Base-by-base conservation (phyloP, 2,113 vertebrate species). In the Phocoena phocoena region DNA sequence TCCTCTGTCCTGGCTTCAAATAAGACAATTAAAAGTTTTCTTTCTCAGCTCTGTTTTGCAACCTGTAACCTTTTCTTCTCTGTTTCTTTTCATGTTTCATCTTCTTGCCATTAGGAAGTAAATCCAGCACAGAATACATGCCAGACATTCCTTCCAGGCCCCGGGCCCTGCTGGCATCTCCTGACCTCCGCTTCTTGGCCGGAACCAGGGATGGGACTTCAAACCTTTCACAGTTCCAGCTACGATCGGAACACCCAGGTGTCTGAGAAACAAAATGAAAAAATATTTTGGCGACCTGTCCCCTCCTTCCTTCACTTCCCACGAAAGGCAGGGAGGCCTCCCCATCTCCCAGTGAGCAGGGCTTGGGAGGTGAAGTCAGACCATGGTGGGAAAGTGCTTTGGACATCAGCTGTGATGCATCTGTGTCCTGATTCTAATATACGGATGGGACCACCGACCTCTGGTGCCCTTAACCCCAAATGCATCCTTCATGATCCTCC, bases 211-310 rank as follows among this genome's bases (percentile, higher is more conserved):
- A 53, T 13, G 18, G 47, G 44, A 28, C 68, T 76, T 38, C 0
- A 21, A 44, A 67, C 6, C 23, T 44, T 25, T 44, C 33, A 13
- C 11, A 3, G 2, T 67, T 58, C 55, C 47, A 47, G 65, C 31
- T 47, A 31, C 6, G 6, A n/a, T 33, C 18, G 3, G 23, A 73
- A 83, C 21, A 20, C 79, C 70, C 13, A 47, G 71, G 80, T 33
- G 20, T 62, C 47, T 26, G 80, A 68, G 13, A 44, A 31, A 60
- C 36, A 55, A 85, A 50, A 68, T 2, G 9, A 9, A 25, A 71
- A 25, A 71, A 25, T 25, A 3, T 21, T 31, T 3, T 23, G 8
- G 18, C 0, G 6, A 65, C 13, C 9, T 7, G 2, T 20, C 15
- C 3, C 38, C 33, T 62, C 74, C 53, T 63, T 36, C 50, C 50